These are phyloP conservation scores for Scolanthus callimorphus DNA, from an alignment of 92 coral and sea anemone genomes.

Conservation along the genomic window DNA sequence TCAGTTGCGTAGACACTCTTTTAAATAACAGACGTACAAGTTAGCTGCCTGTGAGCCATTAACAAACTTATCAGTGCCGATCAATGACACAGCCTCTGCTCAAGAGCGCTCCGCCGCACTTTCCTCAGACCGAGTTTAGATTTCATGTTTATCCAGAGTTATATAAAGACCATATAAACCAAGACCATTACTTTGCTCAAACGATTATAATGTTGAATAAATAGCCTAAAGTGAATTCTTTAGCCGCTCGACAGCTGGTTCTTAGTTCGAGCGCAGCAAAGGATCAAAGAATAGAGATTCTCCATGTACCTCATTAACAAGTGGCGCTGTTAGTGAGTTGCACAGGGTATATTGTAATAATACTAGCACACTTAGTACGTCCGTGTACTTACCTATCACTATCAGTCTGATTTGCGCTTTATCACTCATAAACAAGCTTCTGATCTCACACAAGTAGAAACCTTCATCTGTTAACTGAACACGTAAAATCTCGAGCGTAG, in stretches of 20 bases:
- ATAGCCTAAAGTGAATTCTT: not conserved
- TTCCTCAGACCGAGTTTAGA: not conserved
- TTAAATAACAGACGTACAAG: too few relatives aligned
- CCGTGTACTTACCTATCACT: conserved; percentile 69
- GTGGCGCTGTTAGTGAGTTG: not conserved
- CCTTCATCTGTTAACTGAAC: conserved; percentile 72
- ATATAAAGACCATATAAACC: not conserved
- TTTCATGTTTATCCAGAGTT: not conserved
- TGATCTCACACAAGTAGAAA: conserved; percentile 62
- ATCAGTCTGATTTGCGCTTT: conserved; percentile 44
- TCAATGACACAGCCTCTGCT: not conserved
- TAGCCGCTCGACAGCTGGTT: not conserved
- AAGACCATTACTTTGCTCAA: not conserved
- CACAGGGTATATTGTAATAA: not conserved
- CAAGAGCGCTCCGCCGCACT: not conserved
- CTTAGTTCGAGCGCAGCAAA: not conserved
- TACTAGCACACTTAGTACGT: not conserved
- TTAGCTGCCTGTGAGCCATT: too few relatives aligned
- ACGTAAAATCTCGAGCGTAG: conserved; percentile 48
- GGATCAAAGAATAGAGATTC: not conserved
- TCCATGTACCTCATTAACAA: not conserved
- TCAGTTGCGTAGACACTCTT: too few relatives aligned
- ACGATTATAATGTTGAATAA: not conserved
- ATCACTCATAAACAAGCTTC: conserved; percentile 28
- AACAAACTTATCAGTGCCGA: not conserved